phyloP scores from a whole-genome alignment of 2,888 invertebrate genomes.

The Drosophila tanythrix region DNA sequence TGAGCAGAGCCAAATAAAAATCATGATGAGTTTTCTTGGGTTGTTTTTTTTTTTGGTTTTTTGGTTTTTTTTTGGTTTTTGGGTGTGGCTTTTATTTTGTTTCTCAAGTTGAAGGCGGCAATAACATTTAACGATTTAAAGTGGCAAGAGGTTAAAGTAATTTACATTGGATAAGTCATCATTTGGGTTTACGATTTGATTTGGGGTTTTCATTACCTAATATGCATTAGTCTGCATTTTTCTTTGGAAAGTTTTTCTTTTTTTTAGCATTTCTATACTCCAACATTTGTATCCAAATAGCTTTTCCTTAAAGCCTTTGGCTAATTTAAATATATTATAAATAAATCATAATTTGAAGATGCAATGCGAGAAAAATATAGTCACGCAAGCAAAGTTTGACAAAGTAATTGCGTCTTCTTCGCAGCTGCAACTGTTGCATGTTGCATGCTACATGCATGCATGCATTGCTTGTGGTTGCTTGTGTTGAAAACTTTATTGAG shows the following conservation, averaged over 20 bases:
- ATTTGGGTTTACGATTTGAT: constrained; percentile 13
- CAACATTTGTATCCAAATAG: no score
- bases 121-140: constrained; percentile 58
- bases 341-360: constrained; percentile 64
- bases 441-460: constrained; percentile 16
- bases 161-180: constrained; percentile 43
- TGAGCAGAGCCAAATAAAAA: constrained; percentile 36
- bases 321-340: constrained; percentile 42
- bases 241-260: constrained; percentile 1
- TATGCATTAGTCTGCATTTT: background rate
- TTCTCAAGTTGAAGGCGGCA: constrained; percentile 73
- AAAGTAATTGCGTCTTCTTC: constrained; percentile 48
- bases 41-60: background rate
- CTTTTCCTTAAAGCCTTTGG: constrained; percentile 19
- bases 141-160: constrained; percentile 49
- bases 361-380: constrained; percentile 42
- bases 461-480: constrained; percentile 45
- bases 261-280: background rate
- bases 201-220: background rate
- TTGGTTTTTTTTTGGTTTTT: background rate
- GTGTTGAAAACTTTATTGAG: constrained; percentile 73
- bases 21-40: constrained; percentile 35
- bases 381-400: constrained; percentile 61
- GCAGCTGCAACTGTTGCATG: constrained; percentile 23
- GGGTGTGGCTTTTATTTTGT: constrained; percentile 8